A percentile compares a stretch with the other conserved stretches of the same genome.
Evolutionary conservation across 2,888 invertebrate genomes (phyloP).

Genomic region (Hedychridium roseum): DNA sequence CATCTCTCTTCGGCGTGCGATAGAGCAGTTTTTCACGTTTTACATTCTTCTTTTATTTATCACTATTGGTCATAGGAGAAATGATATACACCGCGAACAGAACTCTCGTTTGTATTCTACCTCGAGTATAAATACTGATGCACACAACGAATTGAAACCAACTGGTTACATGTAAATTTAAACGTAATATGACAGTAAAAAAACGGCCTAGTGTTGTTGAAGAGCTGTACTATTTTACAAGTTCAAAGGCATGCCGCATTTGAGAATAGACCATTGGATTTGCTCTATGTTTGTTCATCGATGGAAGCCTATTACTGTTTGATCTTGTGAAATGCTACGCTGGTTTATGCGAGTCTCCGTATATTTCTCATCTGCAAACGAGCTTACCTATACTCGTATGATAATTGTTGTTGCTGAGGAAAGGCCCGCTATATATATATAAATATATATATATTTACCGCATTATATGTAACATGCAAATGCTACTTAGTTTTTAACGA

Average conservation of each 20-base stretch:
- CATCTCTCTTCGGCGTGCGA: no score
- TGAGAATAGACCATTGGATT: no score
- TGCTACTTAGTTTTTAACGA: conserved; percentile 32
- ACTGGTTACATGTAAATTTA: neutral
- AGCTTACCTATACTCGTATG: conserved; percentile 46
- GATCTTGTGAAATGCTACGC: conserved; percentile 32
- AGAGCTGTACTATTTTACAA: conserved; percentile 26
- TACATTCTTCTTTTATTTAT: no score
- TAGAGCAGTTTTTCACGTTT: no score
- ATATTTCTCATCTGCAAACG: conserved; percentile 27
- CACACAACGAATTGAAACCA: no score
- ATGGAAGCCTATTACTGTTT: no score
- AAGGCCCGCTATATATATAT: conserved; percentile 28
- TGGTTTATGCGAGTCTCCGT: neutral
- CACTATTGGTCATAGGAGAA: no score
- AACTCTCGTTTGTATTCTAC: no score
- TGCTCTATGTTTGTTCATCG: no score
- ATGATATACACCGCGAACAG: no score
- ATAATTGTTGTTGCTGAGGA: conserved; percentile 37
- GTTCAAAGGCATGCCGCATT: no score
- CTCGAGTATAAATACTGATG: no score
- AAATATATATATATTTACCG: conserved; percentile 41
- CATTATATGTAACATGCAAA: conserved; percentile 29
- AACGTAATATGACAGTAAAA: conserved; percentile 3
- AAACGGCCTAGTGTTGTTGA: conserved; percentile 27